Evolutionary conservation across 1,140 invertebrate genomes (phyloP), one percentile per base, ranked within the genome.

Genomic region (Lerema accius): DNA sequence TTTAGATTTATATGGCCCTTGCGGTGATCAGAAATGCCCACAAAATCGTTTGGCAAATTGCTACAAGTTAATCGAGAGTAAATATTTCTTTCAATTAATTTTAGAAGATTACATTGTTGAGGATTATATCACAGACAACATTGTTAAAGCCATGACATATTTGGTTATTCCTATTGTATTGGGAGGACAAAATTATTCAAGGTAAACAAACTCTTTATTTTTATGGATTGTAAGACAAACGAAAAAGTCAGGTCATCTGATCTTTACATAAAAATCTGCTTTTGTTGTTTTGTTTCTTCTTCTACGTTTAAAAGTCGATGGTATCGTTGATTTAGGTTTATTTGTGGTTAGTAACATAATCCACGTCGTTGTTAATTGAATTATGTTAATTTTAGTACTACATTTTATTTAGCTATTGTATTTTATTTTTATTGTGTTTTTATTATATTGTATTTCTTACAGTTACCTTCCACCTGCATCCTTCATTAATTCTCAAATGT

Each of bases 101-200:
- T 32, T 84, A 11, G 86, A 89, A 73, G 80, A 89, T 40, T 62
- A 74, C 0, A 73, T 91, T n/a, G 82, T 87, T 67, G 80, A 85
- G 56, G 93, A 94, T 76, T 94, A 94, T 76, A 87, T 94, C n/a
- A 94, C 93, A 1, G 94, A 94, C 58, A 93, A 92, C 68, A 84
- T 95, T 60, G 94, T 89, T 68, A 77, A 71, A 59, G 79, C 89
- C 1, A 73, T 93, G 63, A 78, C 73, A 58, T 78, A 91, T 65
- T 63, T 90, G 13, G 69, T 88, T 4, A 79, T 93, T 53, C 92
- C 92, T 11, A 86, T 93, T 28, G 90, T 93, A 37, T 78, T 90
- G 28, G 92, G 92, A n/a, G 83, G 83, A 10, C 72, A 73, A 6
- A 60, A 86, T 68, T 85, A 86, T 66, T 71, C 68, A n/a, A 85